Percentiles rank a stretch among this genome's conserved stretches.
Evolutionary conservation across 2,113 vertebrate species (phyloP).

Genomic region (Sardina pilchardus): DNA sequence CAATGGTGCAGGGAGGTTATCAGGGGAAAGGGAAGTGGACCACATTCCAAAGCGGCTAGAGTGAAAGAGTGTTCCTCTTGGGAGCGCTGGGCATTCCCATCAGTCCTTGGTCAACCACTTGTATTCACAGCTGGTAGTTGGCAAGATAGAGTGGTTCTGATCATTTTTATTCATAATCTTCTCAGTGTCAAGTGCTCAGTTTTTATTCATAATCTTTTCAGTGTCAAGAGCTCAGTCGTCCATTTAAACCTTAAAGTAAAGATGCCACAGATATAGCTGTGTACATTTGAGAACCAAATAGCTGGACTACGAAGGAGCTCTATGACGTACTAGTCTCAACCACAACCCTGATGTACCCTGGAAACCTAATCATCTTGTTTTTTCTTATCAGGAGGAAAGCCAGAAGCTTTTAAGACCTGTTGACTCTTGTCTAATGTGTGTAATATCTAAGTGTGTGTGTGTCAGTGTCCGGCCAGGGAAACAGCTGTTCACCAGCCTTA

Average conservation of each 20-base stretch:
- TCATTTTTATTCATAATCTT: neutral
- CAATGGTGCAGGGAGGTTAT: neutral
- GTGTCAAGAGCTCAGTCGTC: neutral
- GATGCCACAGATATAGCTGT: neutral
- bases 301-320: neutral
- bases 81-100: neutral
- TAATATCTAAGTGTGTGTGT: neutral
- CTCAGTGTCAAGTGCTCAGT: neutral
- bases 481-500: neutral
- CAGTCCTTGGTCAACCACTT: neutral
- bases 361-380: neutral
- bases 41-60: neutral
- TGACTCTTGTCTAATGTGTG: neutral
- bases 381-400: neutral
- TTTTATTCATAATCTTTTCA: neutral
- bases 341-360: neutral
- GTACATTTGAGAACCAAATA: neutral
- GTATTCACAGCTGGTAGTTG: neutral
- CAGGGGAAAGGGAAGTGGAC: neutral
- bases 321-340: neutral
- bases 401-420: neutral
- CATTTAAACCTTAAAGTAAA: neutral
- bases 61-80: neutral
- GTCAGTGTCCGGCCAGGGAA: neutral
- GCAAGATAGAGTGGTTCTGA: neutral